Evolutionary conservation across 2,888 invertebrate genomes (phyloP).

Genomic region (Bedellia somnulentella): DNA sequence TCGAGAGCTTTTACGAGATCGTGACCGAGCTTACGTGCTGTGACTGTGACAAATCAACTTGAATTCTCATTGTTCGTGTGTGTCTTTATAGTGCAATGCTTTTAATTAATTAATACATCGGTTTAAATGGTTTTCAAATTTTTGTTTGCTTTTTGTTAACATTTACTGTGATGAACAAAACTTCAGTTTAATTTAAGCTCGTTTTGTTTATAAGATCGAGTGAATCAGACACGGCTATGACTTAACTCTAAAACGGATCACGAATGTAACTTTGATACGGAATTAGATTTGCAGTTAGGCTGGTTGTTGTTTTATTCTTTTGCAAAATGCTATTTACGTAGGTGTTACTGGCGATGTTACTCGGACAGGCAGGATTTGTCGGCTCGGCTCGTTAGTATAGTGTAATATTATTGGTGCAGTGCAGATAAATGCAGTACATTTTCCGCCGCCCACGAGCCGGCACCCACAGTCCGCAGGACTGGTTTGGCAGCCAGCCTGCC

Average conservation of each 20-base stretch:
- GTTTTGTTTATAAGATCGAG: slow-evolving; percentile 38
- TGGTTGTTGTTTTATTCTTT: neutral
- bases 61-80: slow-evolving; percentile 28
- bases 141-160: no score
- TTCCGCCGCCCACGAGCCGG: neutral
- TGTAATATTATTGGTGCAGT: no score
- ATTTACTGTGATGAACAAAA: no score
- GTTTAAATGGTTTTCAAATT: no score
- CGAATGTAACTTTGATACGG: slow-evolving; percentile 3
- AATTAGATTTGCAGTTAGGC: no score
- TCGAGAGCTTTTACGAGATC: neutral
- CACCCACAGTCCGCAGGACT: neutral
- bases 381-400: no score
- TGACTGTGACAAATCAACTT: slow-evolving; percentile 35
- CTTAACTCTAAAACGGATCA: slow-evolving; percentile 20
- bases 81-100: slow-evolving; percentile 38
- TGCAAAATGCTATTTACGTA: no score
- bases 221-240: slow-evolving; percentile 10
- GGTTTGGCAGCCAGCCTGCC: neutral
- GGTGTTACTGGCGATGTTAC: slow-evolving; percentile 1
- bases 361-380: no score
- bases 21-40: neutral
- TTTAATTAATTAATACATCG: slow-evolving; percentile 35
- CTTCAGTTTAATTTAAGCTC: slow-evolving; percentile 33
- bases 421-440: no score